Evolutionary conservation across 2,113 vertebrate species (phyloP), one percentile per base, ranked within the genome.

Genomic region (Eupsittula cactorum): DNA sequence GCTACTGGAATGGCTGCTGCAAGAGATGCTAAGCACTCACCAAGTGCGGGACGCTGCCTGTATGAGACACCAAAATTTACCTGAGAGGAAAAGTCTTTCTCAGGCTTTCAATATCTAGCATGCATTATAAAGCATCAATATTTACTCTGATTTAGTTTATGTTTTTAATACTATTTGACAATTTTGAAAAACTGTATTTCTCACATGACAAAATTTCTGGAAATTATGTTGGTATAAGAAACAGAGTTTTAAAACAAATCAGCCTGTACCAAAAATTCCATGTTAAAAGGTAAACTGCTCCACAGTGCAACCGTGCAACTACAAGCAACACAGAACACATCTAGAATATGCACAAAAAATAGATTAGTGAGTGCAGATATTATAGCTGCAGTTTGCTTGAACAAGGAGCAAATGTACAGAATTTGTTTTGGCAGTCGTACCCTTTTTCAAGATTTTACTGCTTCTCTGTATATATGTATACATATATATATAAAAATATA

Each of bases 31-130:
- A 99, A 98, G 97, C 99, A 99, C 92, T 99, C 99, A 75, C 99
- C 99, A n/a, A 99, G 98, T 46, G 99, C 99, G 0, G 99, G 99
- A n/a, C 99, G 98, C 96, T 99, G 99, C 94, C 99, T 99, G 88
- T 63, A 92, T 90, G 41, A 94, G 13, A 94, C 33, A 93, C 29
- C 46, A 50, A 83, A 93, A 50, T 81, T 91, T 63, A 96, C 19
- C n/a, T 42, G 41, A 87, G 16, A 67, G 60, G 9, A 85, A 86
- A 86, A 73, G 41, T 18, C 9, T 59, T 71, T 69, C 27, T 59
- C 13, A 68, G 60, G 37, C 10, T 90, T 78, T 74, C 73, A 64
- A 11, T 27, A 31, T 17, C 63, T 57, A 83, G 16, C 20, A 53
- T 25, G 25, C 28, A 49, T 71, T 59, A 82, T 20, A 68, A 59